Percentiles rank a stretch among this genome's conserved stretches.
Conservation (phyloP, 2,113 vertebrate genomes). For the Danionella cerebrum region DNA sequence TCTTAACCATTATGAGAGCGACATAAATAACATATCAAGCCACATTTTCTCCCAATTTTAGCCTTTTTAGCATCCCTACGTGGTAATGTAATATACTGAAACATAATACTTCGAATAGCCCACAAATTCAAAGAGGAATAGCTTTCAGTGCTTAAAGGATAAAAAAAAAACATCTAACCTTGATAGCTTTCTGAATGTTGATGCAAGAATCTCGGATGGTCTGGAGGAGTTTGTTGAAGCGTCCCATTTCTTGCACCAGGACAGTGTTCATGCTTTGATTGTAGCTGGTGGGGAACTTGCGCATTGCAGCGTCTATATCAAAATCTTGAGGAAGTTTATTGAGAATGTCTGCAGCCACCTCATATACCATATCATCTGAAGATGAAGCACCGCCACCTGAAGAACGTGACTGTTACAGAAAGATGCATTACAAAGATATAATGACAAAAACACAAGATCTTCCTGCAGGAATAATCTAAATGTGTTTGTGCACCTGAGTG, state of each 20-base stretch:
- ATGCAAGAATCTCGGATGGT: constrained; percentile 72
- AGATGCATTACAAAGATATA: constrained; percentile 19
- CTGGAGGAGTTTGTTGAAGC: constrained; percentile 77
- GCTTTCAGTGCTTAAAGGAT: too few species aligned
- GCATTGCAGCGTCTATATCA: constrained; percentile 70
- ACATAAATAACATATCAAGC: too few species aligned
- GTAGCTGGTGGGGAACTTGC: constrained; percentile 76
- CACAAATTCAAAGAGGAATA: neutral
- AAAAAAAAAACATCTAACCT: constrained; percentile 54
- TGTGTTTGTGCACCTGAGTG: constrained; percentile 62
- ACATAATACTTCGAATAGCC: neutral
- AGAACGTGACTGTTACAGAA: constrained; percentile 61
- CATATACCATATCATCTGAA: constrained; percentile 72
- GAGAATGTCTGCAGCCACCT: constrained; percentile 78
- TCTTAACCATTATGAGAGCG: too few species aligned
- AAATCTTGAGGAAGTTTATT: constrained; percentile 77
- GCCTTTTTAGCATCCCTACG: neutral
- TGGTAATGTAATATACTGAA: neutral
- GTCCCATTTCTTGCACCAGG: constrained; percentile 85
- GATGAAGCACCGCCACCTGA: constrained; percentile 71
- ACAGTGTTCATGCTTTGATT: constrained; percentile 88
- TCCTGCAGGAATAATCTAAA: neutral
- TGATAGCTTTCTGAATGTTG: constrained; percentile 82
- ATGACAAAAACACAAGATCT: neutral
- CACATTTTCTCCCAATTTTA: neutral